These are phyloP conservation scores for Tribolium madens DNA, from an alignment of 1,140 invertebrate species.

Conservation along the genomic window DNA sequence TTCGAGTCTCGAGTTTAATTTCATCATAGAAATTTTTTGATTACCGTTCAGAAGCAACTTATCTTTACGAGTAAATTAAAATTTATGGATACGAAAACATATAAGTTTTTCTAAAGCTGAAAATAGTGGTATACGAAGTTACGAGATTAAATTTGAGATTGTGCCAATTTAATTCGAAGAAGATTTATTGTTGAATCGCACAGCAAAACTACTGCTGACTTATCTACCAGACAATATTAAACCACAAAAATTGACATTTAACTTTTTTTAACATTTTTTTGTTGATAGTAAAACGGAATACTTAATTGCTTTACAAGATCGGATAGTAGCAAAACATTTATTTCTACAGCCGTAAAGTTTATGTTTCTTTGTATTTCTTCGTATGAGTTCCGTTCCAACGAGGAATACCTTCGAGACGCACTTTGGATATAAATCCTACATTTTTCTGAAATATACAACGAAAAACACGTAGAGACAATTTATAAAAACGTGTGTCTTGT, in stretches of 20 bases:
- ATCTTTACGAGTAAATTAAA: constrained; percentile 33
- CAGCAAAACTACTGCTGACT: constrained; percentile 1
- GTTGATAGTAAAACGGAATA: not conserved
- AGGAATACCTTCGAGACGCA: constrained; percentile 51
- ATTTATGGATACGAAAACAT: constrained; percentile 37
- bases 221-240: constrained; percentile 21
- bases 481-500: constrained; percentile 55
- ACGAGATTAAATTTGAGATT: constrained; percentile 43
- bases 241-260: constrained; percentile 29
- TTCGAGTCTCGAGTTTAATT: constrained; percentile 7
- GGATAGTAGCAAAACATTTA: constrained; percentile 43
- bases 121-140: constrained; percentile 29
- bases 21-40: constrained; percentile 18
- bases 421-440: constrained; percentile 53
- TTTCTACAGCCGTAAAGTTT: constrained; percentile 44
- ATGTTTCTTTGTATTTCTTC: constrained; percentile 48
- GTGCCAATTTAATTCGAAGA: constrained; percentile 44
- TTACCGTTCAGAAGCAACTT: constrained; percentile 5
- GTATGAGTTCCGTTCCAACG: constrained; percentile 36
- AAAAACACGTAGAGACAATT: constrained; percentile 56
- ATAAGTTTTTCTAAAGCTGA: constrained; percentile 29
- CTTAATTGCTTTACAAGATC: not conserved
- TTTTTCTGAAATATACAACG: constrained; percentile 49
- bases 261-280: not conserved
- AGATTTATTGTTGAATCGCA: constrained; percentile 30